Percentiles rank a stretch among this genome's conserved stretches.
Evolutionary conservation across 2,113 vertebrate species (phyloP).

Genomic region (Corythoichthys intestinalis): DNA sequence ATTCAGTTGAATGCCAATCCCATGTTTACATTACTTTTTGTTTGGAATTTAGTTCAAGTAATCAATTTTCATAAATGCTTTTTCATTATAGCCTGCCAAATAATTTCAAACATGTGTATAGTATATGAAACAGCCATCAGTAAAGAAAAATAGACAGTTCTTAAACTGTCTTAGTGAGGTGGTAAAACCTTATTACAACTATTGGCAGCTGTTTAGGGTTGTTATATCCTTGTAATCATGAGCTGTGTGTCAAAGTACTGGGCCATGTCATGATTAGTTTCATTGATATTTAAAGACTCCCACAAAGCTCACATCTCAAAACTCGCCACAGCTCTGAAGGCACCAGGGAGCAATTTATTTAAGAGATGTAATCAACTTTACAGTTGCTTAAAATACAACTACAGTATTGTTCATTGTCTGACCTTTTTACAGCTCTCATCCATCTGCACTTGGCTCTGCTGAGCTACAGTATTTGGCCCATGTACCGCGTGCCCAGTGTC

Average conservation of each 20-base stretch:
- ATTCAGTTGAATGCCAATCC: no score
- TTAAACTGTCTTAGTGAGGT: neutral
- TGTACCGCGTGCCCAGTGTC: constrained; percentile 13
- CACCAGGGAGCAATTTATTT: constrained; percentile 8
- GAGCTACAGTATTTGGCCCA: constrained; percentile 10
- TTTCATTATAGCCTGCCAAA: neutral
- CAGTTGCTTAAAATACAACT: constrained; percentile 13
- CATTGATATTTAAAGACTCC: neutral
- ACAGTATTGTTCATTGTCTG: constrained; percentile 25
- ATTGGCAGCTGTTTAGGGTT: neutral
- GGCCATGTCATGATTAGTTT: neutral
- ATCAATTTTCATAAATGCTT: neutral
- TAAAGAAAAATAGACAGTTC: neutral
- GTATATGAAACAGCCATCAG: neutral
- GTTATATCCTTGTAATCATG: neutral
- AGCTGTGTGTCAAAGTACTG: neutral
- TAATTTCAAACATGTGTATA: neutral
- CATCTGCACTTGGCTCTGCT: constrained; percentile 11
- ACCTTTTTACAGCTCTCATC: constrained; percentile 35
- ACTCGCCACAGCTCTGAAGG: neutral
- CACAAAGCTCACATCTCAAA: constrained; percentile 13
- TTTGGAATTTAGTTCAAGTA: no score
- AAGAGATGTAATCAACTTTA: constrained; percentile 16
- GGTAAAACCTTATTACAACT: neutral
- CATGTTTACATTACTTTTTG: no score